Evolutionary conservation across 2,797 vertebrate genomes (phyloP).

Genomic region (Octomys mimax): DNA sequence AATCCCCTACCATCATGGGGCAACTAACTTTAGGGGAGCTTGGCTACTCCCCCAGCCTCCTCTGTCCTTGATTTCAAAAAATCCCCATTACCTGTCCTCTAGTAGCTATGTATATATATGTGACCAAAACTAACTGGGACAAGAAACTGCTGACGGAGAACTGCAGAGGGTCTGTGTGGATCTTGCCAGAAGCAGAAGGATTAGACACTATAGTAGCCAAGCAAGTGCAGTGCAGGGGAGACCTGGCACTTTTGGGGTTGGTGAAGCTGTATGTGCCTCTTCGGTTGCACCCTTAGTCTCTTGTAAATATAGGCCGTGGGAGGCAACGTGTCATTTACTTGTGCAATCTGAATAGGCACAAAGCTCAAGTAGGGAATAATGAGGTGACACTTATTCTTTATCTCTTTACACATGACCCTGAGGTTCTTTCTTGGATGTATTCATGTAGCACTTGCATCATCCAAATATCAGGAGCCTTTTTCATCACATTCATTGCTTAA

Average conservation of each 20-base stretch:
- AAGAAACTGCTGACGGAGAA: background rate
- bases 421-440: background rate
- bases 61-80: background rate
- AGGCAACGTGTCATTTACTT: background rate
- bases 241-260: background rate
- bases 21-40: background rate
- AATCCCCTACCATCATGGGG: background rate
- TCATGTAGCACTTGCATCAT: background rate
- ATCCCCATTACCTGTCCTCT: background rate
- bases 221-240: background rate
- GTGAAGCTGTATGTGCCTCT: background rate
- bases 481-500: conserved; percentile 31
- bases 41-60: background rate
- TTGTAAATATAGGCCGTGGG: background rate
- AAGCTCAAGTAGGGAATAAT: background rate
- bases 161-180: background rate
- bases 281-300: background rate
- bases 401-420: background rate
- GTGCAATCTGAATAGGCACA: background rate
- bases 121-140: background rate
- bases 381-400: background rate
- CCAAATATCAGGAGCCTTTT: background rate
- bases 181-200: background rate
- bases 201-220: background rate
- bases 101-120: background rate